Evolutionary conservation across 2,113 vertebrate genomes (phyloP), one percentile per base, ranked within the genome.

Genomic region (Theristicus caerulescens): DNA sequence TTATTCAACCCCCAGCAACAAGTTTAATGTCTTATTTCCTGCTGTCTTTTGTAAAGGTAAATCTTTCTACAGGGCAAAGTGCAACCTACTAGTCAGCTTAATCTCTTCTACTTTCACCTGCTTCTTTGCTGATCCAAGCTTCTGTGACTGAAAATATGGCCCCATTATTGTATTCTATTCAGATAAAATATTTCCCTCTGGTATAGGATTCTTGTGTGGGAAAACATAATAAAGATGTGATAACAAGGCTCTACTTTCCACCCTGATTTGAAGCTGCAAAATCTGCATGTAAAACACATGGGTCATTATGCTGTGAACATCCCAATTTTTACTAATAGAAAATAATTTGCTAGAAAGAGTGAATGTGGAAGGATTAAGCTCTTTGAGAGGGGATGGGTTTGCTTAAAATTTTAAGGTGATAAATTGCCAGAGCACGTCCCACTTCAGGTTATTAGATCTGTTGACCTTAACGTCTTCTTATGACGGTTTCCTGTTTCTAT

Each of bases 391-490:
- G 8, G 47, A 31, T 16, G 34, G 3, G 4, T 61, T 92, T 96
- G 25, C 46, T 94, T 96, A 97, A 95, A 93, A 92, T 84, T 96
- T 86, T 88, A 81, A 88, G 78, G 26, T 52, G 65, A 80, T 93
- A 58, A 90, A 79, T 93, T 95, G 67, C 44, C 83, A 82, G 12
- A 82, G 6, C 67, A 55, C 32, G 21, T 93, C 64, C 85, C 58
- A 62, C 61, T 96, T 93, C 83, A 58, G 79, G 61, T 96, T 98
- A 92, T 98, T 97, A 96, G 96, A 97, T 95, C 90, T 90, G 82
- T 82, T 95, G 95, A 96, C 96, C 93, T 96, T 93, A 85, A 90
- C 57, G 40, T 87, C 93, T 95, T 96, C 82, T 94, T 96, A 59
- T 57, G 72, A 94, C 24, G 24, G 79, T 93, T 95, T 95, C 79